phyloP scores from a whole-genome alignment of 2,888 invertebrate genomes.

The Syritta pipiens region DNA sequence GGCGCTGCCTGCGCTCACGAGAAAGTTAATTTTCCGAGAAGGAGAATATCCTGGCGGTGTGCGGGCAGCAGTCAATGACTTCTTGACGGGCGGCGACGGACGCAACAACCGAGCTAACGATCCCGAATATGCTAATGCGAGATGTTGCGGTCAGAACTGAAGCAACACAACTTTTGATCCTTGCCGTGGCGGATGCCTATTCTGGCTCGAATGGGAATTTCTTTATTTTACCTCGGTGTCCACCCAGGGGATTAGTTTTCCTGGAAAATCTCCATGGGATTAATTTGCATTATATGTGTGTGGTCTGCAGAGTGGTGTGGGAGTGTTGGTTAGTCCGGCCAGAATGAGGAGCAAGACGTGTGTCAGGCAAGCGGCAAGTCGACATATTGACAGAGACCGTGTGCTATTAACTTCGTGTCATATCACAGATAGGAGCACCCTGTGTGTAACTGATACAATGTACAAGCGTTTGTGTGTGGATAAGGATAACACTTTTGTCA shows the following conservation, averaged over 20 bases:
- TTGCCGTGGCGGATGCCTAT: slow-evolving; percentile 2
- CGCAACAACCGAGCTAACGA: neutral
- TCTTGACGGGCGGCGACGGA: neutral
- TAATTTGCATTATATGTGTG: slow-evolving; percentile 23
- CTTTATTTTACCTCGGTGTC: neutral
- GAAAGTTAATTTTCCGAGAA: slow-evolving; percentile 24
- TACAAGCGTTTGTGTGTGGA: neutral
- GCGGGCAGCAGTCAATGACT: slow-evolving; percentile 11
- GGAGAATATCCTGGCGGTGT: neutral
- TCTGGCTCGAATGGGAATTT: slow-evolving; percentile 1
- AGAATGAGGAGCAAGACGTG: neutral
- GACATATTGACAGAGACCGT: slow-evolving; percentile 36
- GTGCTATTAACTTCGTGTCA: slow-evolving; percentile 27
- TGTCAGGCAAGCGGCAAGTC: slow-evolving; percentile 24
- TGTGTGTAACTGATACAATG: neutral
- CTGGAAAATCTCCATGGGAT: neutral
- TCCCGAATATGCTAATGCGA: slow-evolving; percentile 47
- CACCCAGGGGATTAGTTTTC: neutral
- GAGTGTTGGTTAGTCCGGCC: neutral
- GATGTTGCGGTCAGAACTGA: slow-evolving; percentile 40
- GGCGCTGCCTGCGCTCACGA: slow-evolving; percentile 6
- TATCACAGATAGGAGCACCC: neutral
- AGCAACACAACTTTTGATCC: slow-evolving; percentile 15
- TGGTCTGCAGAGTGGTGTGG: neutral
- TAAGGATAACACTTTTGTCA: slow-evolving; percentile 20